Base-by-base conservation (phyloP, 2,113 vertebrate genomes). In the Loxodonta africana region DNA sequence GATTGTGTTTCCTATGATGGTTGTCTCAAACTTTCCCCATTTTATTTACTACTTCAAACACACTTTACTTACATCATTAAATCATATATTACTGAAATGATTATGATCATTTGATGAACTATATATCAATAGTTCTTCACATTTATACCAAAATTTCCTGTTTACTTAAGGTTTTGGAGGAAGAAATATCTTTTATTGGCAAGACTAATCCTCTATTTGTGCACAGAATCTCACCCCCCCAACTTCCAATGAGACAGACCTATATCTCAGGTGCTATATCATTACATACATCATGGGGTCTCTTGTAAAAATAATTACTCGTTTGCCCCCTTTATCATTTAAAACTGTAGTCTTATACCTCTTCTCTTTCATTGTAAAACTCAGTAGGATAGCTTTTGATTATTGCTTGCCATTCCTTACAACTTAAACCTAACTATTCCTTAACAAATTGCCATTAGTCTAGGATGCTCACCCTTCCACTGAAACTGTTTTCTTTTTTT, bases 321-420 rank as follows among this genome's bases (percentile, higher is more conserved):
- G 46, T 63, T 92, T 81, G 51, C 33, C 1, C 26, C 20, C 69
- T 71, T 60, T 48, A 71, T 91, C 57, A 62, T 4, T 87, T 86
- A 65, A 62, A 78, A 74, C 28, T 62, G 17, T 87, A 74, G 4
- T 46, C 6, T 90, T 88, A 1, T 63, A 62, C 63, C 3, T 21
- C 21, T 69, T 94, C 7, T 4, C 1, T 95, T 96, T 90, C 48
- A 71, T 18, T 94, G n/a, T 4, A 63, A 94, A 97, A 83, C 41
- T 91, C 65, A 94, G 65, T 44, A 80, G 63, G 67, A 41, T 84
- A 78, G 83, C 0, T 92, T 96, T 33, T 86, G 76, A 78, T 20
- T 46, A 46, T 25, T 62, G 23, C 23, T 95, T 89, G 14, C 60
- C 85, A 48, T 94, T 82, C 26, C 30, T 91, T 78, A 80, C 37